phyloP scores from a whole-genome alignment of 2,113 vertebrate species.

The Stictonetta naevosa region DNA sequence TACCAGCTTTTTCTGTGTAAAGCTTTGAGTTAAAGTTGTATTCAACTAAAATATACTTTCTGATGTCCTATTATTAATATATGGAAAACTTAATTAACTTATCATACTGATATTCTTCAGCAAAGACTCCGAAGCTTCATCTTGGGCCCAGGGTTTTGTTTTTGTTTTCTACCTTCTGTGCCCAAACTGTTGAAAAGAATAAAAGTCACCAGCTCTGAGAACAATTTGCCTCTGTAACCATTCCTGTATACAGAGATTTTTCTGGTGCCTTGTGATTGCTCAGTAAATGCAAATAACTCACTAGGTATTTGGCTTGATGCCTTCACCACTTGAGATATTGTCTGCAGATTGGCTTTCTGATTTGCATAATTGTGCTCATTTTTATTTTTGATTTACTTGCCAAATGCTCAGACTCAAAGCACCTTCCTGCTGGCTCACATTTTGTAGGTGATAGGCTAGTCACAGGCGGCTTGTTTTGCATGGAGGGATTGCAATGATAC shows the following conservation, averaged over 20 bases:
- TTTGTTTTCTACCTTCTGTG: not conserved
- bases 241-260: not conserved
- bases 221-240: not conserved
- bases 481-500: not conserved
- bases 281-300: not conserved
- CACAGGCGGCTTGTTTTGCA: not conserved
- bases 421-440: not conserved
- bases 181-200: not conserved
- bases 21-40: not conserved
- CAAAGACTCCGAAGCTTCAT: not conserved
- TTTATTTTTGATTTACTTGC: constrained; percentile 1
- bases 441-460: not conserved
- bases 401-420: not conserved
- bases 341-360: not conserved
- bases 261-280: not conserved
- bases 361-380: not conserved
- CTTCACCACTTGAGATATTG: not conserved
- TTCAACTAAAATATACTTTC: not conserved
- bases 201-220: not conserved
- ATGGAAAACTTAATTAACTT: not conserved
- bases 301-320: not conserved
- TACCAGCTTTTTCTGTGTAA: not conserved
- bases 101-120: not conserved
- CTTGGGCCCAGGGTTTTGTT: not conserved
- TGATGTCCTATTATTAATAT: not conserved